A percentile compares a stretch with the other conserved stretches of the same genome.
Conservation (phyloP, 1,140 invertebrate genomes). For the Antheraea mylitta region DNA sequence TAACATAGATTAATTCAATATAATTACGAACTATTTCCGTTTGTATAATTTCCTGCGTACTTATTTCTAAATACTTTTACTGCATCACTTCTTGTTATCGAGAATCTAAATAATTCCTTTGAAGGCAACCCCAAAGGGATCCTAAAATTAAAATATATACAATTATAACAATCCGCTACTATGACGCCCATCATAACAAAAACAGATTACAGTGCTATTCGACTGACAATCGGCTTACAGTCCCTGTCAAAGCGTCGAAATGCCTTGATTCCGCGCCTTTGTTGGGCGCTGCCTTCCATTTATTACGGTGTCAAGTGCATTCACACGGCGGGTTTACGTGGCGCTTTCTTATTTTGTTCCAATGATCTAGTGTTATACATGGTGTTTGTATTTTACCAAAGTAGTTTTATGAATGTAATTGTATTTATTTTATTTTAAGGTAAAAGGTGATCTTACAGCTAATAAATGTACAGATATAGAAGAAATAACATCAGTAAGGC, state of each 20-base stretch:
- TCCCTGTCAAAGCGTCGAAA: constrained; percentile 26
- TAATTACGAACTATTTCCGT: no score
- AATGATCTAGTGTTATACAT: constrained; percentile 30
- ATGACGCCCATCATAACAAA: constrained; percentile 31
- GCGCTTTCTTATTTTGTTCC: constrained; percentile 42
- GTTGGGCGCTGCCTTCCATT: constrained; percentile 43
- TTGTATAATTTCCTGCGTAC: no score
- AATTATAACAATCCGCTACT: constrained; percentile 12
- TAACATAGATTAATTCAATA: no score
- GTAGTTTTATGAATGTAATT: not conserved
- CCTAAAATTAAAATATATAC: not conserved
- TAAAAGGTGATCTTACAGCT: no score
- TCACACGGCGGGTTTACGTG: constrained; percentile 45
- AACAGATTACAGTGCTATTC: constrained; percentile 40
- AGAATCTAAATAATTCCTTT: no score
- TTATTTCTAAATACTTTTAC: no score
- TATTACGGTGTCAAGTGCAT: constrained; percentile 58
- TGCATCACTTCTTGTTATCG: no score
- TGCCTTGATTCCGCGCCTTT: constrained; percentile 35
- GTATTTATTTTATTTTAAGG: no score
- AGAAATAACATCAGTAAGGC: no score
- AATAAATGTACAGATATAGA: no score
- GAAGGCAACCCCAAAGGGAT: not conserved
- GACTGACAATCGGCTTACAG: constrained; percentile 50
- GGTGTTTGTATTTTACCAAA: constrained; percentile 4